phyloP scores from a whole-genome alignment of 2,113 vertebrate species.

The Barbus barbus region DNA sequence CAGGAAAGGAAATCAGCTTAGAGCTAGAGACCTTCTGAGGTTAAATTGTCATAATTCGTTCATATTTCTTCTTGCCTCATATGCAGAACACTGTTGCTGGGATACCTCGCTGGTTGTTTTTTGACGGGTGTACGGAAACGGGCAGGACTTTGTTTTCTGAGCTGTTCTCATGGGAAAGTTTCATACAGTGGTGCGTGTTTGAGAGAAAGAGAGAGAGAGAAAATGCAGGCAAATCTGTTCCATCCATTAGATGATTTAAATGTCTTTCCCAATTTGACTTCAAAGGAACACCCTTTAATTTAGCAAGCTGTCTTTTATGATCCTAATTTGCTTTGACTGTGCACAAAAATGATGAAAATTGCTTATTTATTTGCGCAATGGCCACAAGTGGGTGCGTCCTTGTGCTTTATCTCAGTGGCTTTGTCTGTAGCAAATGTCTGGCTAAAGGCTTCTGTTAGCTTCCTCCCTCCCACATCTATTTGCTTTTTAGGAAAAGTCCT shows the following conservation, averaged over 20 bases:
- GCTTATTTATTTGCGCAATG: constrained; percentile 33
- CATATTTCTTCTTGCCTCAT: constrained; percentile 51
- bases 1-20: constrained; percentile 42
- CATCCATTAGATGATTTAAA: constrained; percentile 24
- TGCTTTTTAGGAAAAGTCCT: constrained; percentile 24
- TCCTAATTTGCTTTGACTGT: constrained; percentile 27
- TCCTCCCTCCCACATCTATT: neutral
- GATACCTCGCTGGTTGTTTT: constrained; percentile 19
- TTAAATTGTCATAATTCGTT: constrained; percentile 48
- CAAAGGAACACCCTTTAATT: constrained; percentile 41
- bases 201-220: constrained; percentile 18
- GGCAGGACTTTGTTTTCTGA: constrained; percentile 49
- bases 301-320: constrained; percentile 18
- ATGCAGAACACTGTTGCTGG: constrained; percentile 41
- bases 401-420: constrained; percentile 32
- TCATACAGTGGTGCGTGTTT: constrained; percentile 28
- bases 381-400: constrained; percentile 20
- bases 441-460: constrained; percentile 15
- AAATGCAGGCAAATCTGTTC: constrained; percentile 18
- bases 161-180: constrained; percentile 45
- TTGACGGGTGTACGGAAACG: constrained; percentile 11
- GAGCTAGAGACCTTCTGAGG: constrained; percentile 44
- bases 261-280: constrained; percentile 20
- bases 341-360: constrained; percentile 36
- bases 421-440: constrained; percentile 2